Evolutionary conservation across 2,797 vertebrate species (phyloP), one percentile per base, ranked within the genome.

Genomic region (Pipistrellus kuhlii): DNA sequence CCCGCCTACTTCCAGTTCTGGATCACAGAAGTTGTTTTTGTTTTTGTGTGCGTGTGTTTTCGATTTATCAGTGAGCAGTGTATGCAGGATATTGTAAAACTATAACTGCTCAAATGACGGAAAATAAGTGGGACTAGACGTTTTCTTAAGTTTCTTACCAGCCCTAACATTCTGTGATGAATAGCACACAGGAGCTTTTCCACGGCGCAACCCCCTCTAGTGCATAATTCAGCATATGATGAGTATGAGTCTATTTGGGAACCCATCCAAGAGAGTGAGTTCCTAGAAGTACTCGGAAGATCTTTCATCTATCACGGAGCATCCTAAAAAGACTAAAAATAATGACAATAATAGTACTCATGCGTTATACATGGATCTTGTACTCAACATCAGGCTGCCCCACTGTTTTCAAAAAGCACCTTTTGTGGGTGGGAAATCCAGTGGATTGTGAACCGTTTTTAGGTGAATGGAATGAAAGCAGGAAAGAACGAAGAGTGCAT

Each of bases 231-330:
- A 94, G 84, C 82, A 85, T 90, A 88, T 3, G 81, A 96, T 94
- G 94, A 94, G 90, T 77, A 77, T 95, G 92, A 97, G 71, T 93
- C 90, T 95, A 38, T 75, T 83, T 84, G 96, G 96, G 92, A 95
- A 27, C 83, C 53, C 35, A 53, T 94, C 96, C 96, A 97, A 95
- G 72, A 62, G 53, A 95, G 75, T 94, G 85, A 82, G 83, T 97
- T 97, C 96, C 96, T 97, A 96, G 97, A 97, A 97, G 82, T 83
- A 90, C 85, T 95, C 12, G 35, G 51, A 94, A 90, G 75, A 95
- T 96, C 95, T 94, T 84, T 80, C 90, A 90, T 85, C 91, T 90
- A 86, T 93, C 71, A 84, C 51, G 75, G 88, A 88, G 53, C 93
- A 95, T 90, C 62, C 44, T 88, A 90, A 95, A 96, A 93, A 87